Conservation (phyloP, 2,797 vertebrate genomes). For the Psittacula derbiana region DNA sequence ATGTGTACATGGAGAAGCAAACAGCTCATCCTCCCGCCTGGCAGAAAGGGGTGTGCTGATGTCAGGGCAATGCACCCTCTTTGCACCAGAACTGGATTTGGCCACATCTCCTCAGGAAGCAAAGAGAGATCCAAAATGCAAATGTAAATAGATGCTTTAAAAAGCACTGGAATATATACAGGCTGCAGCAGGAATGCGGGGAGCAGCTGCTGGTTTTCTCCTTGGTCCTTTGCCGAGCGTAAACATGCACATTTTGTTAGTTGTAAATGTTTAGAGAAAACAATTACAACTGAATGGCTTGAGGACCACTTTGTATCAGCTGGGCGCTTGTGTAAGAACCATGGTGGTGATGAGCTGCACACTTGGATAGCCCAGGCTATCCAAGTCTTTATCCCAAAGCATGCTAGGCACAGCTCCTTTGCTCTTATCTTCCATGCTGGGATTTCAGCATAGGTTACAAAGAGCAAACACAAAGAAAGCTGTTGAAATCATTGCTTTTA, state of each 20-base stretch:
- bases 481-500: neutral
- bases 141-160: conserved; percentile 67
- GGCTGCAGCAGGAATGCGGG: neutral
- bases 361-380: neutral
- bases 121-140: neutral
- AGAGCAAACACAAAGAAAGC: neutral
- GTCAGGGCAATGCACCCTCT: neutral
- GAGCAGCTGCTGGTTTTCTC: conserved; percentile 56
- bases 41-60: neutral
- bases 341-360: neutral
- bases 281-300: neutral
- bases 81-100: neutral
- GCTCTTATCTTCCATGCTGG: neutral
- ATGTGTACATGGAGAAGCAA: fast-evolving
- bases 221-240: neutral
- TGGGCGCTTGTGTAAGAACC: neutral
- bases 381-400: neutral
- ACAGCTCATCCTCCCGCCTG: fast-evolving
- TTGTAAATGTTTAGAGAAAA: conserved; percentile 71
- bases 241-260: conserved; percentile 30
- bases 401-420: neutral
- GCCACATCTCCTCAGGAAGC: neutral
- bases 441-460: neutral
- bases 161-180: conserved; percentile 52
- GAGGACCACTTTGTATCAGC: conserved; percentile 16